These are phyloP conservation scores for Cepaea nemoralis DNA, from an alignment of 1,140 invertebrate genomes.

Conservation along the genomic window DNA sequence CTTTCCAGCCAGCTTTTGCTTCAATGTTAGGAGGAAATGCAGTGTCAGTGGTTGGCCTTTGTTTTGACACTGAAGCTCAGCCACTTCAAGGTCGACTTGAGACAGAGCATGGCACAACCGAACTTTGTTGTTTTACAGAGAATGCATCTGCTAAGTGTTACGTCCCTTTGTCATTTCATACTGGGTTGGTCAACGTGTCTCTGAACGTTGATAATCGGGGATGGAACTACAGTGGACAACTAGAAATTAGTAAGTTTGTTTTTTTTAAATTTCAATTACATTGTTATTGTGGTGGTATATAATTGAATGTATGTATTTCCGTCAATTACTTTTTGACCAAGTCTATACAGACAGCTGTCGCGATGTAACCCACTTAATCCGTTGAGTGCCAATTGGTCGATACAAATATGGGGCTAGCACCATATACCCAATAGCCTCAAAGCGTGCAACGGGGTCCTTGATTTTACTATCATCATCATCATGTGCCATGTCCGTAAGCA, in stretches of 20 bases:
- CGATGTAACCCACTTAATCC: too few relatives aligned
- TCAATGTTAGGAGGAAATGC: constrained; percentile 13
- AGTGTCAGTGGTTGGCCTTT: neutral
- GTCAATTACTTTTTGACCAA: too few relatives aligned
- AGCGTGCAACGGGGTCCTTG: too few relatives aligned
- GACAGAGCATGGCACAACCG: neutral
- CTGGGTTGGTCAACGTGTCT: neutral
- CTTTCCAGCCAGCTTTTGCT: neutral
- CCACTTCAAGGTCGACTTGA: neutral
- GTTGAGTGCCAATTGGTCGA: too few relatives aligned
- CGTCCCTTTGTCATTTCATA: constrained; percentile 1
- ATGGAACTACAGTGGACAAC: neutral
- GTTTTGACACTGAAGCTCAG: neutral
- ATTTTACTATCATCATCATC: too few relatives aligned
- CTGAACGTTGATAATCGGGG: constrained; percentile 10
- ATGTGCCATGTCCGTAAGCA: too few relatives aligned
- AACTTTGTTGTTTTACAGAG: neutral
- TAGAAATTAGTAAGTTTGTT: constrained; percentile 1
- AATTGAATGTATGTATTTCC: too few relatives aligned
- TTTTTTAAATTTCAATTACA: neutral
- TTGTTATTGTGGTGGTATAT: too few relatives aligned
- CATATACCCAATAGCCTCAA: too few relatives aligned
- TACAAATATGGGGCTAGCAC: too few relatives aligned
- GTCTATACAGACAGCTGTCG: too few relatives aligned
- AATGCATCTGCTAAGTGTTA: neutral